Evolutionary conservation across 2,797 vertebrate species (phyloP).

Genomic region (Lophotriccus pileatus): DNA sequence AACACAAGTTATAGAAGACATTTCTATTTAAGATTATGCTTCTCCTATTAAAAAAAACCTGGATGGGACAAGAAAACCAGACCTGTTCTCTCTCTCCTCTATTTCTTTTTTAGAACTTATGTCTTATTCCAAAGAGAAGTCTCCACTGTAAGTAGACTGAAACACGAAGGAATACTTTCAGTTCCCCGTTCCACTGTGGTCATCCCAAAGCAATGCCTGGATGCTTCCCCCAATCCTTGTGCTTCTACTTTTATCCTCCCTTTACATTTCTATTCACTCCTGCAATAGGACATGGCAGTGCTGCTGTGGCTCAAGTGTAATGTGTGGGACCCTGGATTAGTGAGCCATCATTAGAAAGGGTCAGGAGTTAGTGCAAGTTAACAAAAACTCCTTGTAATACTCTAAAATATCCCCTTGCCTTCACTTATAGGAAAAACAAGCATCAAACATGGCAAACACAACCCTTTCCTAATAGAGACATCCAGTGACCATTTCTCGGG

Average conservation of each 20-base stretch:
- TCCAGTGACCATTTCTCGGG: background rate
- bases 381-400: background rate
- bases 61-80: background rate
- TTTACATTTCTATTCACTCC: background rate
- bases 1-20: background rate
- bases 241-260: background rate
- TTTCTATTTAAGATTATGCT: background rate
- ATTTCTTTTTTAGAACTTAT: background rate
- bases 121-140: background rate
- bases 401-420: background rate
- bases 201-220: background rate
- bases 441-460: background rate
- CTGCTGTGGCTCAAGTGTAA: rapidly evolving
- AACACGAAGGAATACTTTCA: background rate
- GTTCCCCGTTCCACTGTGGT: background rate
- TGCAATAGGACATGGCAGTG: background rate
- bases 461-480: background rate
- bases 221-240: background rate
- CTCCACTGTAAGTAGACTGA: background rate
- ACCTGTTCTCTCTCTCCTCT: rapidly evolving
- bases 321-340: no score
- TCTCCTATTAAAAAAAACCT: background rate
- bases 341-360: background rate
- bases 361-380: background rate
- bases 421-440: background rate